Percentiles rank a stretch among this genome's conserved stretches.
Conservation (phyloP, 2,797 vertebrate species). For the Potorous gilbertii region DNA sequence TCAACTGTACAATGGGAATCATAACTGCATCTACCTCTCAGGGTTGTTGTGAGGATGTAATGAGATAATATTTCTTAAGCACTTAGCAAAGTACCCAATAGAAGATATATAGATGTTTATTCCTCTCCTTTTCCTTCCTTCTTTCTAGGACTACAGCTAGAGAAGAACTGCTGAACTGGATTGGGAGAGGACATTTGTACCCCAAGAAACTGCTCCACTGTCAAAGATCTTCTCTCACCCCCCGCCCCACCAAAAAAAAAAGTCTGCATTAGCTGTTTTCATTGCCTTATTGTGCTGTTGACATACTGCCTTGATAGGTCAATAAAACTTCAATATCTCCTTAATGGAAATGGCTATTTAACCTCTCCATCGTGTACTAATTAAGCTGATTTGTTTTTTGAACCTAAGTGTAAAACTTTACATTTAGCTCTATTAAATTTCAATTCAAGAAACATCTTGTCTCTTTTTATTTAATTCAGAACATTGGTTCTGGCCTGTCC, state of each 20-base stretch:
- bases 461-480: not conserved
- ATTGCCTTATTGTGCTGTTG: not conserved
- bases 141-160: not conserved
- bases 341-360: not conserved
- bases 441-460: not conserved
- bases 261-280: not conserved
- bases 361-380: not conserved
- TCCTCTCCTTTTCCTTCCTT: not conserved
- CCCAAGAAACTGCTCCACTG: not conserved
- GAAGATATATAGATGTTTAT: rapidly evolving
- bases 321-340: not conserved
- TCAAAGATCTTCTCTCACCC: not conserved
- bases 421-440: not conserved
- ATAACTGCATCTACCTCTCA: not conserved
- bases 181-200: not conserved
- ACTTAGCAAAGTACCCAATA: not conserved
- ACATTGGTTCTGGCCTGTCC: not conserved
- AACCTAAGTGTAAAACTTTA: not conserved
- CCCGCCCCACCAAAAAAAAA: not conserved
- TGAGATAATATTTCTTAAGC: not conserved
- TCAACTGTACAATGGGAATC: not conserved
- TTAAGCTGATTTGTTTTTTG: not conserved
- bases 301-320: not conserved
- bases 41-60: not conserved
- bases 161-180: not conserved